phyloP scores from a whole-genome alignment of 2,797 vertebrate genomes.

The Gymnodraco acuticeps region DNA sequence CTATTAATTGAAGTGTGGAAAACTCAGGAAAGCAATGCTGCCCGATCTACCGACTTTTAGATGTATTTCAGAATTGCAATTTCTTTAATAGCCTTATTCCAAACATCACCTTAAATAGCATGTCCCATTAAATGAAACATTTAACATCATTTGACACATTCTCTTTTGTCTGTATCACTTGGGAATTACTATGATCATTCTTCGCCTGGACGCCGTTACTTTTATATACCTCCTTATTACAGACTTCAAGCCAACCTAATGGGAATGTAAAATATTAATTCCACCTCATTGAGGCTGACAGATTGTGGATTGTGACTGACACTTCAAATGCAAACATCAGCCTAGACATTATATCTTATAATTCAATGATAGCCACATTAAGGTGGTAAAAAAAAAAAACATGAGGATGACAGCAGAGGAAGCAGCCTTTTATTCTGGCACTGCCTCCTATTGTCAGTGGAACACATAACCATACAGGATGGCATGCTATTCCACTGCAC shows the following conservation, averaged over 20 bases:
- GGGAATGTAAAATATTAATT: constrained; percentile 83
- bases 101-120: constrained; percentile 35
- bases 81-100: constrained; percentile 30
- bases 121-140: constrained; percentile 43
- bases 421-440: constrained; percentile 65
- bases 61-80: constrained; percentile 25
- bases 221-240: constrained; percentile 70
- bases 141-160: constrained; percentile 42
- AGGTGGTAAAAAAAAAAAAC: constrained; percentile 40
- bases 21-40: neutral
- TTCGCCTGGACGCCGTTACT: constrained; percentile 39
- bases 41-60: constrained; percentile 16
- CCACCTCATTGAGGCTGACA: constrained; percentile 68
- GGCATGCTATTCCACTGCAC: constrained; percentile 69
- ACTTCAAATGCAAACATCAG: constrained; percentile 68
- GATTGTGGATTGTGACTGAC: constrained; percentile 60
- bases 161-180: constrained; percentile 54
- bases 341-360: constrained; percentile 69
- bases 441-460: constrained; percentile 72
- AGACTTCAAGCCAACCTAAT: constrained; percentile 72
- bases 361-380: constrained; percentile 75
- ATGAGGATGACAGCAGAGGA: constrained; percentile 59
- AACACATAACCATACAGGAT: constrained; percentile 68
- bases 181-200: constrained; percentile 61
- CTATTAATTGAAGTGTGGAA: constrained; percentile 7